These are phyloP conservation scores for Drosophila pachea DNA, from an alignment of 1,140 invertebrate species.

Conservation along the genomic window DNA sequence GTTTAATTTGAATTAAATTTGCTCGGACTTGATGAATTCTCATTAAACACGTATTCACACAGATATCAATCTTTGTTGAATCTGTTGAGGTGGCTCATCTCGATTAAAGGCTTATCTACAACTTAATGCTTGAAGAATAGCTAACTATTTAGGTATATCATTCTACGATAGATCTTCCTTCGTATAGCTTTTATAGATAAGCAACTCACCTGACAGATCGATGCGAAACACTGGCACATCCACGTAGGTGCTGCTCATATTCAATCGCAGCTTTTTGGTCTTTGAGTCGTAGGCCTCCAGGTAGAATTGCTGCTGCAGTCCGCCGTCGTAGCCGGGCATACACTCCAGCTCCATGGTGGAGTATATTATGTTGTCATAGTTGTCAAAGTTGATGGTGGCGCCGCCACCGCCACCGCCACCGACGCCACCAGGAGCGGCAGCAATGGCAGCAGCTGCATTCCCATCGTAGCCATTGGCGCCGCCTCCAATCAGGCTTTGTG, in stretches of 20 bases:
- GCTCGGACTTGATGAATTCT: not conserved
- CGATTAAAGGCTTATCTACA: too few species aligned
- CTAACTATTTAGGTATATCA: too few species aligned
- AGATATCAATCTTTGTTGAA: not conserved
- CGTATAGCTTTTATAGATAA: not conserved
- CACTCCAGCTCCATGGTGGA: slow-evolving; percentile 78
- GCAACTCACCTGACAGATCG: slow-evolving; percentile 79
- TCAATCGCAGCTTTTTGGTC: slow-evolving; percentile 85
- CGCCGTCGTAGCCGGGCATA: slow-evolving; percentile 86
- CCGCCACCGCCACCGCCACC: slow-evolving; percentile 50
- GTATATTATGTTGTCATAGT: slow-evolving; percentile 78
- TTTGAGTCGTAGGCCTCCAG: slow-evolving; percentile 88
- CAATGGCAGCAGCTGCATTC: slow-evolving; percentile 16
- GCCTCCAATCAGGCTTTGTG: slow-evolving; percentile 66
- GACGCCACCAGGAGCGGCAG: slow-evolving; percentile 44
- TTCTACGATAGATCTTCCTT: too few species aligned
- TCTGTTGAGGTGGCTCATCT: too few species aligned
- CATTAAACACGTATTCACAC: not conserved
- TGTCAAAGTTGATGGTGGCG: slow-evolving; percentile 75
- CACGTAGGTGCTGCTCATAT: slow-evolving; percentile 81
- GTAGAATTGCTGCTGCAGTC: slow-evolving; percentile 89
- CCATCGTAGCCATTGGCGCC: slow-evolving; percentile 43
- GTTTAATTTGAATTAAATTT: not conserved
- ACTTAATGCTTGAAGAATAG: too few species aligned
- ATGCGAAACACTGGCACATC: slow-evolving; percentile 85